phyloP scores from a whole-genome alignment of 2,113 vertebrate genomes.

The Burhinus bistriatus region DNA sequence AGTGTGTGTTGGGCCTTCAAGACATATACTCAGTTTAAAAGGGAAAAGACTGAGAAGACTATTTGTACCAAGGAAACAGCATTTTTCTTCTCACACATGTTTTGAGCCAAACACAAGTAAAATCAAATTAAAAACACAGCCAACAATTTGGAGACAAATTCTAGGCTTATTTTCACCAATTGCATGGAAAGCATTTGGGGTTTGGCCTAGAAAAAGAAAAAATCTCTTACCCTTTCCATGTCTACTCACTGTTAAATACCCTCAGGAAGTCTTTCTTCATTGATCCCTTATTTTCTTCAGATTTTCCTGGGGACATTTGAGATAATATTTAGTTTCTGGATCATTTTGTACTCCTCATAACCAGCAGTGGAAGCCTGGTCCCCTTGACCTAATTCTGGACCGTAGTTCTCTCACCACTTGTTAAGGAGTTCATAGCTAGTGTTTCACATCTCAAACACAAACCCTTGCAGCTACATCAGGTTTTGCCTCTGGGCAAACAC shows the following conservation, averaged over 20 bases:
- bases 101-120: neutral
- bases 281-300: neutral
- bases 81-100: neutral
- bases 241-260: neutral
- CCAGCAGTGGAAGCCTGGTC: neutral
- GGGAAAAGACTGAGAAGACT: neutral
- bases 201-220: neutral
- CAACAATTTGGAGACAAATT: neutral
- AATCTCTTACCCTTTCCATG: neutral
- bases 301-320: neutral
- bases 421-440: neutral
- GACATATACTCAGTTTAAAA: neutral
- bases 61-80: neutral
- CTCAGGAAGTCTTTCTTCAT: neutral
- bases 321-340: neutral
- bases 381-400: neutral
- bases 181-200: neutral
- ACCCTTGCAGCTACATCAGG: neutral
- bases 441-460: neutral
- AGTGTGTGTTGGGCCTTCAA: neutral
- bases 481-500: neutral
- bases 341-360: neutral
- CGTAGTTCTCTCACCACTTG: fast-evolving
- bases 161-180: neutral
- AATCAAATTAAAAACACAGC: neutral